Conservation (phyloP, 1,140 invertebrate species). For the Zaprionus gabonicus region DNA sequence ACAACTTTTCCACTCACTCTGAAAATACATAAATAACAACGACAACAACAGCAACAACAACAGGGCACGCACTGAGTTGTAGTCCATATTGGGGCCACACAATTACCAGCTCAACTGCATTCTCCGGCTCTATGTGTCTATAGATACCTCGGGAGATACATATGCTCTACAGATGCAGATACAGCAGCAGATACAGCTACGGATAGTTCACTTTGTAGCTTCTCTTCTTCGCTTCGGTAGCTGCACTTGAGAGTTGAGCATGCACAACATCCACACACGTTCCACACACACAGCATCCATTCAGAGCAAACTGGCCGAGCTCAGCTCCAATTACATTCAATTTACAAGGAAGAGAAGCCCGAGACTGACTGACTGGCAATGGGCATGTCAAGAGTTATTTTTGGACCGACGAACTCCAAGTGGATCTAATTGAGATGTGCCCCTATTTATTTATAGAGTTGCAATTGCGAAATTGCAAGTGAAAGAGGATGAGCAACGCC, state of each 20-base stretch:
- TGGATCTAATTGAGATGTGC: conserved; percentile 44
- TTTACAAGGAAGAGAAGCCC: conserved; percentile 43
- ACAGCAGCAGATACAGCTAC: conserved; percentile 37
- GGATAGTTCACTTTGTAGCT: conserved; percentile 68
- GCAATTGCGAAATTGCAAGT: neutral
- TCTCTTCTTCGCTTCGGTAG: conserved; percentile 47
- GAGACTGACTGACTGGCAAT: conserved; percentile 10
- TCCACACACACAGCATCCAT: neutral
- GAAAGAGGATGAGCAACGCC: neutral
- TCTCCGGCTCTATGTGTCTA: neutral
- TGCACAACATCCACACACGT: conserved; percentile 1
- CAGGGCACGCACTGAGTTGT: conserved; percentile 1
- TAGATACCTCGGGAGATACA: conserved; percentile 10
- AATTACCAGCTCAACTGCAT: conserved; percentile 10
- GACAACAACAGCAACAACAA: conserved; percentile 12
- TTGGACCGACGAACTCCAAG: conserved; percentile 44
- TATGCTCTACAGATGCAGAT: conserved; percentile 15
- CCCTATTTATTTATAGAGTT: conserved; percentile 39
- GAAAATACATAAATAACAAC: conserved; percentile 7
- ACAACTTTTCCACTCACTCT: conserved; percentile 34
- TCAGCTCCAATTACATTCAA: conserved; percentile 73
- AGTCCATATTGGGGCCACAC: conserved; percentile 34
- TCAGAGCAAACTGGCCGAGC: conserved; percentile 2
- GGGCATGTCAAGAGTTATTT: conserved; percentile 41
- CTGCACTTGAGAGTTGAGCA: conserved; percentile 53